A percentile compares a stretch with the other conserved stretches of the same genome.
phyloP scores from a whole-genome alignment of 1,140 invertebrate genomes.

The Sycobia sp. region DNA sequence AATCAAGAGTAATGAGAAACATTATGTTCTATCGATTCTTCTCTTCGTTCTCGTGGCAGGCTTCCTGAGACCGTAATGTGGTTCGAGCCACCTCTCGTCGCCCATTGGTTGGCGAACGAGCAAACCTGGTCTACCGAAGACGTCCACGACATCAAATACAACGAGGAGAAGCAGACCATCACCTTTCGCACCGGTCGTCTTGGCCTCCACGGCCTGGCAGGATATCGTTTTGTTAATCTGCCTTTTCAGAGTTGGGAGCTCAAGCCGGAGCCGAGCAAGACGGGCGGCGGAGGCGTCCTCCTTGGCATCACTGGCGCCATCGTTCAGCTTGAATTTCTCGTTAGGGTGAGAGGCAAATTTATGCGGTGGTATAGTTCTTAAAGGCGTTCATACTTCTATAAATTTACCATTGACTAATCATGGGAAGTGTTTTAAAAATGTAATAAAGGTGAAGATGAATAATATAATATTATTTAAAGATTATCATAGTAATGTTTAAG shows the following conservation, averaged over 20 bases:
- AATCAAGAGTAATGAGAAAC: too few relatives aligned
- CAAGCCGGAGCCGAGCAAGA: slow-evolving; percentile 67
- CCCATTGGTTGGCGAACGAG: slow-evolving; percentile 71
- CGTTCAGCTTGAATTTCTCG: slow-evolving; percentile 72
- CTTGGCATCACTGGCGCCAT: slow-evolving; percentile 71
- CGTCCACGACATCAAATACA: slow-evolving; percentile 81
- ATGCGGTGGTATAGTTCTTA: too few relatives aligned
- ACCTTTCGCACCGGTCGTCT: slow-evolving; percentile 76
- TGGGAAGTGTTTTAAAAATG: too few relatives aligned
- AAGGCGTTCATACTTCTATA: too few relatives aligned
- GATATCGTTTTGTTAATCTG: slow-evolving; percentile 76
- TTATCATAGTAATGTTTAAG: too few relatives aligned
- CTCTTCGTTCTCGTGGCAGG: slow-evolving; percentile 56
- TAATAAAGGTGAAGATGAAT: too few relatives aligned
- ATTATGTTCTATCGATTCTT: too few relatives aligned
- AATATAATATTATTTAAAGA: too few relatives aligned
- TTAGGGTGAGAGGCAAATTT: slow-evolving; percentile 55
- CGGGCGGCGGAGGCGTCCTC: slow-evolving; percentile 61
- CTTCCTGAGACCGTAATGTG: slow-evolving; percentile 78
- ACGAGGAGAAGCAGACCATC: slow-evolving; percentile 79
- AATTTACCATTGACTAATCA: too few relatives aligned
- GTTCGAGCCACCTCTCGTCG: slow-evolving; percentile 81
- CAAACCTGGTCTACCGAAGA: slow-evolving; percentile 75
- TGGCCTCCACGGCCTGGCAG: slow-evolving; percentile 77
- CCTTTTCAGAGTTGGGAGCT: slow-evolving; percentile 87